These are phyloP conservation scores for Parnassius mnemosyne DNA, from an alignment of 2,888 invertebrate genomes.

Conservation along the genomic window DNA sequence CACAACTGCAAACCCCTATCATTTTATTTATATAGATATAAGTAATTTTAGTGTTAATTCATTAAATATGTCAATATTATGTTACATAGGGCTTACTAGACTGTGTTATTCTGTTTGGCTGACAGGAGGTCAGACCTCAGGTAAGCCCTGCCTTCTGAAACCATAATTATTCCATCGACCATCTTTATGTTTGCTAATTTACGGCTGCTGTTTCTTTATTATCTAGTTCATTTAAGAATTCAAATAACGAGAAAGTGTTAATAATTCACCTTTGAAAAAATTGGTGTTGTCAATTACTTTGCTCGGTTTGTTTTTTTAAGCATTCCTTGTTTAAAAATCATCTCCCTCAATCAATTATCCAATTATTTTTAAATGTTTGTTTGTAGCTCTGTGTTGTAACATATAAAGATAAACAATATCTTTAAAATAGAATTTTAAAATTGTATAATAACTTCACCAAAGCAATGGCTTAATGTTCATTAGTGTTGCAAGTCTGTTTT, in stretches of 20 bases:
- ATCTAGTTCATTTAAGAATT: background rate
- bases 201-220: conserved; percentile 7
- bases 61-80: conserved; percentile 3
- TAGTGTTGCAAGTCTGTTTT: too few species aligned
- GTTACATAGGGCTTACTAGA: conserved; percentile 43
- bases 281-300: conserved; percentile 16
- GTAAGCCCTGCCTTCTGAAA: conserved; percentile 56
- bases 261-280: conserved; percentile 10
- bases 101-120: conserved; percentile 70
- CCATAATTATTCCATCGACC: conserved; percentile 16
- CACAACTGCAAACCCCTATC: too few species aligned
- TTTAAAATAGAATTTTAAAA: background rate
- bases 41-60: background rate
- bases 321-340: conserved; percentile 17
- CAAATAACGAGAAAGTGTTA: conserved; percentile 7
- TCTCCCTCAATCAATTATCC: conserved; percentile 4
- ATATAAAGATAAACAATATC: background rate
- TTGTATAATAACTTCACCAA: background rate
- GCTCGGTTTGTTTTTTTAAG: conserved; percentile 23
- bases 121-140: conserved; percentile 75
- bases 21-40: background rate
- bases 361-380: conserved; percentile 9
- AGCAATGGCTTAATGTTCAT: too few species aligned
- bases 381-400: conserved; percentile 13
- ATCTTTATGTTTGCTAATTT: conserved; percentile 35